Conservation (phyloP, 2,888 invertebrate genomes). For the Eupithecia abbreviata region DNA sequence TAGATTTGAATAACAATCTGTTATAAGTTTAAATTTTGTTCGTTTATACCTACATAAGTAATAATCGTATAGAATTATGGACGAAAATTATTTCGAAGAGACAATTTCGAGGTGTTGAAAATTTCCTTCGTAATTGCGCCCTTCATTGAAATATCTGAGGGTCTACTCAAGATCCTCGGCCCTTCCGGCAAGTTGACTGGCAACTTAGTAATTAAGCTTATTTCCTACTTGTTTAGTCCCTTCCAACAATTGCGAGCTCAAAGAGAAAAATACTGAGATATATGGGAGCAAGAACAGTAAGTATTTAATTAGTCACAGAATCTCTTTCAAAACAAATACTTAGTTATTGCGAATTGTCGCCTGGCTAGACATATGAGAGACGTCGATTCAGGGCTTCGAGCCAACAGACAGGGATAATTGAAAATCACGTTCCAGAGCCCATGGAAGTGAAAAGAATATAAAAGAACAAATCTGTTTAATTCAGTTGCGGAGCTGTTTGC, state of each 20-base stretch:
- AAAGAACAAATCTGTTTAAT: slow-evolving; percentile 64
- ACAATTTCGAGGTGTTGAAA: slow-evolving; percentile 63
- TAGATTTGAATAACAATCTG: neutral
- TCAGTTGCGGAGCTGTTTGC: slow-evolving; percentile 75
- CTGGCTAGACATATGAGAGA: slow-evolving; percentile 66
- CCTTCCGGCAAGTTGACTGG: slow-evolving; percentile 68
- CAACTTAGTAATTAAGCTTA: slow-evolving; percentile 81
- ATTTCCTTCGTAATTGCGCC: slow-evolving; percentile 75
- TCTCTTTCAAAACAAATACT: slow-evolving; percentile 51
- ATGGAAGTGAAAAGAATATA: slow-evolving; percentile 69
- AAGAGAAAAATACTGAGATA: slow-evolving; percentile 12
- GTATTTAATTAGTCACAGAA: slow-evolving; percentile 36
- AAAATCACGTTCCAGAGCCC: slow-evolving; percentile 62
- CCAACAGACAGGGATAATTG: slow-evolving; percentile 62
- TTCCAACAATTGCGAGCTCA: slow-evolving; percentile 64
- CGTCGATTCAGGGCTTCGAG: slow-evolving; percentile 58
- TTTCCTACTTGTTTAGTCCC: slow-evolving; percentile 75
- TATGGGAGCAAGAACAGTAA: slow-evolving; percentile 21
- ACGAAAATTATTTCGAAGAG: slow-evolving; percentile 22
- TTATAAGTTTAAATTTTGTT: neutral
- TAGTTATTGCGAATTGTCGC: slow-evolving; percentile 49
- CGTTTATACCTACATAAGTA: neutral
- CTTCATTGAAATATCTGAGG: slow-evolving; percentile 75
- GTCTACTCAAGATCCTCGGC: slow-evolving; percentile 68
- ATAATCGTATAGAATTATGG: neutral